Base-by-base conservation (phyloP, 2,888 invertebrate genomes). In the Busseola fusca region DNA sequence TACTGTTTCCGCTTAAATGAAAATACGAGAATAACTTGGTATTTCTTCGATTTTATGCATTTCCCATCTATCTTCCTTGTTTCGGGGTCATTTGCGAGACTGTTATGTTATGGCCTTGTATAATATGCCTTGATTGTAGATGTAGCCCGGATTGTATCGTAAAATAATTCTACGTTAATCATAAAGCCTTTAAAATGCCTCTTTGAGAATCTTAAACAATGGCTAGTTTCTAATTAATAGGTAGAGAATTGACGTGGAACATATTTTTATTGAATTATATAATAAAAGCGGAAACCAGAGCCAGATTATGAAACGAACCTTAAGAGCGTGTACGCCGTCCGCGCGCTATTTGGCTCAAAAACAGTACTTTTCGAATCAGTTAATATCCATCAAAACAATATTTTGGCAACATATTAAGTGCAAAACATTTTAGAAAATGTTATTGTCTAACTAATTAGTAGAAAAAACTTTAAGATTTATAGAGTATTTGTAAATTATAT, bases 171-270 rank as follows among this genome's bases (percentile, higher is more conserved):
- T 50, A 56, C 69, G 77, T 76, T 79, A 81, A 82, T 78, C 71
- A 73, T 70, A 76, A 82, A 76, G 72, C 69, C 67, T 70, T 50
- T 59, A 69, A 80, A 80, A 72, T 75, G 64, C 71, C 69, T 56
- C 69, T 84, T 84, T 79, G 74, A 71, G 81, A 84, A 81, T 64
- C 59, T 57, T 59, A 75, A 83, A 81, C 85, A 85, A 84, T 84
- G 83, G 84, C 64, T 64, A 69, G 77, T 84, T 84, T 59, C 68
- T 83, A 85, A 84, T 85, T 85, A 84, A 78, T 84, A 81, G 78
- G 75, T 76, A 75, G 76, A 80, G 82, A 83, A 79, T 76, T 70
- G 76, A 81, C 69, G 73, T 72, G 67, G 70, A 82, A 81, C 69
- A 84, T 62, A 76, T 82, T 82, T 82, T 84, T 77, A 81, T 81